Evolutionary conservation across 2,888 invertebrate species (phyloP).

Genomic region (Trichogramma dendrolimi): DNA sequence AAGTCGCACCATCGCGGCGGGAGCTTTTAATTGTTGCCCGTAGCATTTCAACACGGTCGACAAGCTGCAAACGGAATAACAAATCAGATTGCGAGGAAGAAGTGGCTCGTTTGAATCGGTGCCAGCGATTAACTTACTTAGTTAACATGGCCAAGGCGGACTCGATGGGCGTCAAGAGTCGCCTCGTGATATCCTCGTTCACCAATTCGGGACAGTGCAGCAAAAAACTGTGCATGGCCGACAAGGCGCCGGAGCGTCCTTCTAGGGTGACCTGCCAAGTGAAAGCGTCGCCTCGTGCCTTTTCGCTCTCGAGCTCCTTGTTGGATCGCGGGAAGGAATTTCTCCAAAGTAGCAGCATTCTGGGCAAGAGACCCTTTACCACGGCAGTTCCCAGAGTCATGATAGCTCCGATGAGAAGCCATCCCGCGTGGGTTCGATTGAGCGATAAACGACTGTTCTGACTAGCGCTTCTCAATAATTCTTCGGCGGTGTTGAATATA

Average conservation of each 20-base stretch:
- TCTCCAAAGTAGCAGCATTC: conserved; percentile 93
- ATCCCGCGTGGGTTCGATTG: conserved; percentile 94
- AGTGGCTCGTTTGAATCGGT: not conserved
- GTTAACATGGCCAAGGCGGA: conserved; percentile 92
- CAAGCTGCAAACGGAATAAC: conserved; percentile 59
- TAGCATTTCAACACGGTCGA: conserved; percentile 80
- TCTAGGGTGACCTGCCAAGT: conserved; percentile 99
- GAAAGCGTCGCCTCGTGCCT: conserved; percentile 91
- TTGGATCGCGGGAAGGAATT: conserved; percentile 95
- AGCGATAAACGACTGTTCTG: conserved; percentile 93
- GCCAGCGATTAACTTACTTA: conserved; percentile 59
- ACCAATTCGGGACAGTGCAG: conserved; percentile 86
- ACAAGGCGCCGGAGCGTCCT: conserved; percentile 91
- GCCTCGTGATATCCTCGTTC: conserved; percentile 85
- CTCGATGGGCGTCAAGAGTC: conserved; percentile 87
- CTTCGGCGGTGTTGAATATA: conserved; percentile 96
- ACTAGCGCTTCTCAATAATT: conserved; percentile 89
- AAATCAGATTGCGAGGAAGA: not conserved
- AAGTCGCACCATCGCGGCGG: conserved; percentile 87
- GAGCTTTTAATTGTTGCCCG: conserved; percentile 89
- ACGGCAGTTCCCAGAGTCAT: conserved; percentile 92
- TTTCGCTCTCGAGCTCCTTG: conserved; percentile 96
- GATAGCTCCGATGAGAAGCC: conserved; percentile 94
- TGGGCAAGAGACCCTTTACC: conserved; percentile 83
- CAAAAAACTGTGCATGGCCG: conserved; percentile 91